Conservation (phyloP, 2,113 vertebrate genomes). For the Galeopterus variegatus region DNA sequence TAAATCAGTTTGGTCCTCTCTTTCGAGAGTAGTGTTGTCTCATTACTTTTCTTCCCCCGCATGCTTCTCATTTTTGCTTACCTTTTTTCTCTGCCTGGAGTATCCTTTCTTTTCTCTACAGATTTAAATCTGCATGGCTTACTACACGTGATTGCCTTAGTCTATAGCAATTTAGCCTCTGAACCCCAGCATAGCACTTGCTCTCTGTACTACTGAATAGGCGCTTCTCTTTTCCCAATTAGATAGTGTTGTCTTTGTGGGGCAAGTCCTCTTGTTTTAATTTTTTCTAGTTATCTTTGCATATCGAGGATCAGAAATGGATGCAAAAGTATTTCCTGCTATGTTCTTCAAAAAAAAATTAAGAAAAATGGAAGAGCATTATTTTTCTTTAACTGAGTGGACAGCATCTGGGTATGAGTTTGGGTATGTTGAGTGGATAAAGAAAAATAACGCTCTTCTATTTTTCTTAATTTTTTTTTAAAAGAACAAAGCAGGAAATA, state of each 20-base stretch:
- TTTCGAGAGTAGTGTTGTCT: neutral
- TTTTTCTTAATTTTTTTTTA: too few species aligned
- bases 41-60: neutral
- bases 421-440: too few species aligned
- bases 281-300: conserved; percentile 29
- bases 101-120: conserved; percentile 15
- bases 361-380: neutral
- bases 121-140: neutral
- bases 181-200: neutral
- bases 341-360: neutral
- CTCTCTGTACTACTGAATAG: neutral
- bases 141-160: neutral
- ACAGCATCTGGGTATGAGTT: too few species aligned
- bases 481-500: too few species aligned
- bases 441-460: too few species aligned
- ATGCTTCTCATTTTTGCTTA: neutral
- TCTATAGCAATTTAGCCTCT: neutral
- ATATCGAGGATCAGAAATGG: neutral
- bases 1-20: neutral
- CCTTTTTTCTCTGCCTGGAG: neutral
- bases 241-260: neutral
- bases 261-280: neutral
- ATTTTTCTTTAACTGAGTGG: neutral
- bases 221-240: neutral
- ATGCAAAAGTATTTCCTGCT: neutral